These are phyloP conservation scores for Cistogaster globosa DNA, from an alignment of 2,888 invertebrate genomes.

Conservation along the genomic window DNA sequence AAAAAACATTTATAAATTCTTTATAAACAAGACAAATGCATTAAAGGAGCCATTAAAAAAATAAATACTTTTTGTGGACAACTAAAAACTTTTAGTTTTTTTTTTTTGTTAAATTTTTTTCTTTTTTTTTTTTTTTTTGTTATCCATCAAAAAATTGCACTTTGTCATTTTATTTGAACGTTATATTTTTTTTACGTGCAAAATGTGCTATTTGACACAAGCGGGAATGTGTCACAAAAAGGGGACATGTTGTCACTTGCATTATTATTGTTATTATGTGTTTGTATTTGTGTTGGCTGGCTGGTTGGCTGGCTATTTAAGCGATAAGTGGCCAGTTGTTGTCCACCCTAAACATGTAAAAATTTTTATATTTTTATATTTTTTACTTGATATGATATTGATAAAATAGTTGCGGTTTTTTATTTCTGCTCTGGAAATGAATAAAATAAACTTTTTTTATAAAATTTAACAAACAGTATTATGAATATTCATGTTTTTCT, in stretches of 20 bases:
- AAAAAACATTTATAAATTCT: constrained; percentile 26
- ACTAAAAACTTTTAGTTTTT: constrained; percentile 4
- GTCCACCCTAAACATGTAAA: constrained; percentile 64
- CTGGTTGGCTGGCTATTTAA: constrained; percentile 8
- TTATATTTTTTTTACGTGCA: background rate
- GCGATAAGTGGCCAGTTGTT: constrained; percentile 57
- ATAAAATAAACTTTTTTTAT: constrained; percentile 19
- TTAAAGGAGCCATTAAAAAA: constrained; percentile 57
- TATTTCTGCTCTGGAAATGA: constrained; percentile 6
- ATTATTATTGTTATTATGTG: constrained; percentile 13
- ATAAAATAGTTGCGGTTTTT: constrained; percentile 46
- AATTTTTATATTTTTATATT: constrained; percentile 6
- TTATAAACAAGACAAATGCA: constrained; percentile 65
- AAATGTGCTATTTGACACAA: constrained; percentile 30
- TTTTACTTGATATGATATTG: constrained; percentile 29
- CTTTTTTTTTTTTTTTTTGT: constrained; percentile 8
- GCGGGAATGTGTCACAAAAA: constrained; percentile 47
- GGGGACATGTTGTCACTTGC: constrained; percentile 56
- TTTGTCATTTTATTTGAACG: constrained; percentile 60
- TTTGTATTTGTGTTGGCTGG: constrained; percentile 19
- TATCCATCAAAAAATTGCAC: constrained; percentile 48
- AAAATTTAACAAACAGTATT: background rate
- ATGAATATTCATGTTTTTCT: constrained; percentile 56
- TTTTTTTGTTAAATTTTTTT: constrained; percentile 1
- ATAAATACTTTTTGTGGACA: constrained; percentile 23